These are phyloP conservation scores for Melangyna quadrimaculata DNA, from an alignment of 2,888 invertebrate species.

Conservation along the genomic window DNA sequence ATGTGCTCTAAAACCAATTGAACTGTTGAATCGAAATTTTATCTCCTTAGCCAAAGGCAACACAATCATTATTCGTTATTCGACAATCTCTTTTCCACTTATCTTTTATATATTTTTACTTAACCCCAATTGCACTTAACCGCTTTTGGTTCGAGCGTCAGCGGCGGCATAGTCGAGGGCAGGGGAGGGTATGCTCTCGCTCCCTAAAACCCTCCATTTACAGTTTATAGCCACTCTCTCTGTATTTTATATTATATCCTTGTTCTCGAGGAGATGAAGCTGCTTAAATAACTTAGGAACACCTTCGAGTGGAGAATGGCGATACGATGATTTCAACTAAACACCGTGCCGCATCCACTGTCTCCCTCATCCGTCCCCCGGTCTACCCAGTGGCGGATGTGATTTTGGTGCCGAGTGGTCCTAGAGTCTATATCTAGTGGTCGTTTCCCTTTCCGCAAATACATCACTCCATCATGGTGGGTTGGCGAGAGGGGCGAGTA, in stretches of 20 bases:
- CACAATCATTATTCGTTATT: constrained; percentile 50
- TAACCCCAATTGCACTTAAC: constrained; percentile 61
- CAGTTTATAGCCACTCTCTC: constrained; percentile 47
- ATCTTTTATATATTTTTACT: constrained; percentile 53
- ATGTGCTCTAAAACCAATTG: constrained; percentile 51
- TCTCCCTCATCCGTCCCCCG: neutral
- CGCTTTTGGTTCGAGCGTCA: neutral
- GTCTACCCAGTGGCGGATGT: neutral
- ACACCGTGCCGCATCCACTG: neutral
- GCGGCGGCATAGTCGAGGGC: no score
- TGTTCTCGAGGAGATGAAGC: constrained; percentile 24
- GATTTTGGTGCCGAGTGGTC: constrained; percentile 4
- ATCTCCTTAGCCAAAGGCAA: constrained; percentile 49
- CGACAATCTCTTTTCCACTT: constrained; percentile 48
- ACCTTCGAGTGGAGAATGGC: constrained; percentile 31
- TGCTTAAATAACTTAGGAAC: constrained; percentile 53
- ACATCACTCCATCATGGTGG: constrained; percentile 23
- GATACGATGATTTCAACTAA: constrained; percentile 15
- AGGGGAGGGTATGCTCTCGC: neutral
- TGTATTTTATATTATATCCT: constrained; percentile 7
- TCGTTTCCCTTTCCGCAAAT: constrained; percentile 18
- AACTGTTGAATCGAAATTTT: constrained; percentile 61
- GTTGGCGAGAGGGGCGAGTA: neutral
- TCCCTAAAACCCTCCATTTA: constrained; percentile 30
- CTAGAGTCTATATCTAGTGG: constrained; percentile 31